Percentiles rank a stretch among this genome's conserved stretches.
Conservation (phyloP, 2,797 vertebrate species). For the Sarcoramphus papa region DNA sequence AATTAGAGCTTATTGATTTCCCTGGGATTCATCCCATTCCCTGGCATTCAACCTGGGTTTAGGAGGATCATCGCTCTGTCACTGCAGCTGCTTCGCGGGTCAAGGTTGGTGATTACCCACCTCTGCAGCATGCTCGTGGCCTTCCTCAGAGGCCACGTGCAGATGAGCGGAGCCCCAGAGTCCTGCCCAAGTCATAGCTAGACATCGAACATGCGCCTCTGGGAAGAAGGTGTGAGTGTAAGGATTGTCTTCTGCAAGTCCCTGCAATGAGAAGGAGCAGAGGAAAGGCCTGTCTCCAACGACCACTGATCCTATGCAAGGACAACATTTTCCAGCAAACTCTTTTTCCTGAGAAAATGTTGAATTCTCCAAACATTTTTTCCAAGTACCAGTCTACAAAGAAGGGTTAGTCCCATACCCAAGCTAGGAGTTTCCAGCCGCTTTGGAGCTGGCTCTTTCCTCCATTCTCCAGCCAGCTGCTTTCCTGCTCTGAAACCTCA, state of each 20-base stretch:
- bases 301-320: neutral
- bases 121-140: neutral
- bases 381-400: neutral
- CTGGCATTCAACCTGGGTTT: neutral
- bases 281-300: neutral
- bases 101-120: neutral
- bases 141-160: neutral
- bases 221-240: neutral
- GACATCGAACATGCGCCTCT: neutral
- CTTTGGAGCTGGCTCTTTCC: neutral
- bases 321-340: neutral
- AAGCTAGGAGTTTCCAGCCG: neutral
- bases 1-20: neutral
- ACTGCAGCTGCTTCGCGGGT: accelerated
- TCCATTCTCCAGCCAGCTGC: neutral
- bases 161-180: neutral
- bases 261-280: neutral
- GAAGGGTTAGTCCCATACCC: neutral
- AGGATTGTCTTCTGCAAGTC: neutral
- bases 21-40: neutral
- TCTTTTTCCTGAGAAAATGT: neutral
- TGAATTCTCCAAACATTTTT: neutral
- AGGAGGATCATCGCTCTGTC: neutral
- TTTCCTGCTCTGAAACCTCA: neutral
- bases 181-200: neutral